Conservation (phyloP, 2,113 vertebrate genomes). For the Alethe castanea region DNA sequence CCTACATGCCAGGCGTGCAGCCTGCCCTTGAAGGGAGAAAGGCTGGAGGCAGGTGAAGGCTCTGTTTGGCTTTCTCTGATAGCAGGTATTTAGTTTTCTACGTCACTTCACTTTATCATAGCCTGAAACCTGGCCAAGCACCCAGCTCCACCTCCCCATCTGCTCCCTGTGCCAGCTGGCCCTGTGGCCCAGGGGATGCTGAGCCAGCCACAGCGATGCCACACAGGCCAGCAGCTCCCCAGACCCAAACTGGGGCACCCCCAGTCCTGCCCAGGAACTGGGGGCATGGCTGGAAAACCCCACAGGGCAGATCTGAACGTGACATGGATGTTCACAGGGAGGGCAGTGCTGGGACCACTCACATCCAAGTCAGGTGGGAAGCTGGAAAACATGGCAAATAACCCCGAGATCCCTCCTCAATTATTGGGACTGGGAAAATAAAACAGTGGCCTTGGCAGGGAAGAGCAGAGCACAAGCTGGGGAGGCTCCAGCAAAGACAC, state of each 20-base stretch:
- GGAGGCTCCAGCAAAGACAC: neutral
- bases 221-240: neutral
- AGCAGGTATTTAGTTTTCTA: conserved; percentile 36
- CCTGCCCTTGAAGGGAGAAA: conserved; percentile 22
- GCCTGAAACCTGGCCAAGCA: neutral
- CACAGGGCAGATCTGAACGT: accelerated
- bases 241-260: accelerated
- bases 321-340: accelerated
- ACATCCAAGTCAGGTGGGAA: accelerated
- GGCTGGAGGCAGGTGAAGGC: conserved; percentile 18
- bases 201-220: accelerated
- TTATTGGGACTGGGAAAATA: neutral
- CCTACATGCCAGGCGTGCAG: neutral
- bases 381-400: neutral
- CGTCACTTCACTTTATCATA: neutral
- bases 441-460: neutral
- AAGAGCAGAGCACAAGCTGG: neutral
- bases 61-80: neutral
- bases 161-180: neutral
- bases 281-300: neutral
- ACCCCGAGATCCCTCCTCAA: neutral
- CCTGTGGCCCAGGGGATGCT: neutral
- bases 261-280: accelerated
- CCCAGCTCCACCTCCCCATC: conserved; percentile 10
- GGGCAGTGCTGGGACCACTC: neutral